Evolutionary conservation across 2,113 vertebrate species (phyloP).

Genomic region (Oncorhynchus mykiss): DNA sequence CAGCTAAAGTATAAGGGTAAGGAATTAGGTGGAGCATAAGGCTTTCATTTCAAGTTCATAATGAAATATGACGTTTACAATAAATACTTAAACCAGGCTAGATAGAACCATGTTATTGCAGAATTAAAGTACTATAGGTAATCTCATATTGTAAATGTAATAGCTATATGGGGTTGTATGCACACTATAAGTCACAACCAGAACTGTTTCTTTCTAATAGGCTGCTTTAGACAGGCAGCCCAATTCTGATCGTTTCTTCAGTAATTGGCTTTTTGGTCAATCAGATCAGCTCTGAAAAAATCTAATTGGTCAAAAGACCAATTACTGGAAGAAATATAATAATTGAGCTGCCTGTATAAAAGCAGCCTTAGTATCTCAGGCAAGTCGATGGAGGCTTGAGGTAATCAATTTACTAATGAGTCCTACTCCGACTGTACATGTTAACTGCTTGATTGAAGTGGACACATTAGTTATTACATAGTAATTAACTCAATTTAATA

Average conservation of each 20-base stretch:
- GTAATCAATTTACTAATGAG: neutral
- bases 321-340: too few species aligned
- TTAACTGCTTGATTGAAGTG: neutral
- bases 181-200: conserved; percentile 15
- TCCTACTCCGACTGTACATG: neutral
- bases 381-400: neutral
- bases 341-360: neutral
- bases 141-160: conserved; percentile 30
- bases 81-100: conserved; percentile 48
- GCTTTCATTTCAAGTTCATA: conserved; percentile 14
- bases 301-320: too few species aligned
- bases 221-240: neutral
- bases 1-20: conserved; percentile 44
- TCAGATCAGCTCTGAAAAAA: too few species aligned
- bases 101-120: conserved; percentile 14
- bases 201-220: conserved; percentile 27
- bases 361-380: neutral
- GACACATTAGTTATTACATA: neutral
- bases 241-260: neutral
- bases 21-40: conserved; percentile 37
- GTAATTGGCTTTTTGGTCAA: too few species aligned
- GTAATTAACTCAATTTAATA: neutral
- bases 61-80: conserved; percentile 53
- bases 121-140: conserved; percentile 39
- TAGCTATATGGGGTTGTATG: conserved; percentile 34